These are phyloP conservation scores for Narcine bancroftii DNA, from an alignment of 2,113 vertebrate genomes.

Conservation along the genomic window DNA sequence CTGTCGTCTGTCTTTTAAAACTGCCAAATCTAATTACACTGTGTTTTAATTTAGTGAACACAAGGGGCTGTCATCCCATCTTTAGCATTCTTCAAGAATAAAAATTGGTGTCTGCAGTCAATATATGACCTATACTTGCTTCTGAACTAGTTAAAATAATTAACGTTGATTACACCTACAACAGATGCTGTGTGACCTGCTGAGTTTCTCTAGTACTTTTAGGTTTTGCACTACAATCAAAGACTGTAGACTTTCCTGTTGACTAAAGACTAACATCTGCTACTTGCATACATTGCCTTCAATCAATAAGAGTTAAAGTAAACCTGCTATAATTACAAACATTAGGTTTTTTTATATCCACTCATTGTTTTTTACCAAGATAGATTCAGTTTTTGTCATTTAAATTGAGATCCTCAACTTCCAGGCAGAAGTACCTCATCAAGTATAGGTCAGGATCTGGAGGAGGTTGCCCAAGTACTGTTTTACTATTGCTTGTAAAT, in stretches of 20 bases:
- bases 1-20: not conserved
- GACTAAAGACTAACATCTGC: not conserved
- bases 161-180: too few species aligned
- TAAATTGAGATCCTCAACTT: not conserved
- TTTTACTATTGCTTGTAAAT: too few species aligned
- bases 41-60: not conserved
- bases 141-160: too few species aligned
- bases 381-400: not conserved
- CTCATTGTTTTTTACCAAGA: not conserved
- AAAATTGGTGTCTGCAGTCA: not conserved
- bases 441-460: too few species aligned
- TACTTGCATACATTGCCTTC: not conserved
- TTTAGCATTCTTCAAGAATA: not conserved
- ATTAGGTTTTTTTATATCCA: not conserved
- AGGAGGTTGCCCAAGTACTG: too few species aligned
- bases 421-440: too few species aligned
- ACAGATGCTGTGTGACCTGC: too few species aligned
- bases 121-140: not conserved
- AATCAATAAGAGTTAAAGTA: not conserved
- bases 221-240: too few species aligned
- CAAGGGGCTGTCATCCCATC: not conserved
- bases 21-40: not conserved
- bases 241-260: too few species aligned
- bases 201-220: too few species aligned
- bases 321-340: not conserved